Evolutionary conservation across 2,113 vertebrate genomes (phyloP).

Genomic region (Leuciscus idus): DNA sequence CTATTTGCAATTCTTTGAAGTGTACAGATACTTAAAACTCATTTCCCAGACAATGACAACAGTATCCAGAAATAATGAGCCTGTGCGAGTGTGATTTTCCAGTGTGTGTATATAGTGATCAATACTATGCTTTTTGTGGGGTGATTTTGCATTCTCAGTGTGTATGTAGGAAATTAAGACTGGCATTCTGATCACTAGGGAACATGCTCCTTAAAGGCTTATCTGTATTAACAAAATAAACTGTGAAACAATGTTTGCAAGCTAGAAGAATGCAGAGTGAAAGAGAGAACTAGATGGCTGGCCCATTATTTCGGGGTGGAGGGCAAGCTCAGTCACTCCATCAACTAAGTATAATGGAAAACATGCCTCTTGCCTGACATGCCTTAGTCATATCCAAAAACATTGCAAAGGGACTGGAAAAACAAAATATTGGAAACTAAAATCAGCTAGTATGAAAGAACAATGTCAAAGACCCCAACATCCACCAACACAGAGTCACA

Average conservation of each 20-base stretch:
- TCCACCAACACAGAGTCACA: conserved; percentile 15
- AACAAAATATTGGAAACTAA: neutral
- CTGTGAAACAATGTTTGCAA: neutral
- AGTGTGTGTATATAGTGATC: conserved; percentile 4
- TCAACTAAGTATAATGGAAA: conserved; percentile 25
- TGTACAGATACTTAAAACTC: conserved; percentile 5
- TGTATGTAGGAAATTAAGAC: neutral
- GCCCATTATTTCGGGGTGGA: conserved; percentile 5
- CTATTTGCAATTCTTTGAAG: conserved; percentile 26
- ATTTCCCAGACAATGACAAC: conserved; percentile 27
- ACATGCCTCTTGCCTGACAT: conserved; percentile 33
- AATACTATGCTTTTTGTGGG: neutral
- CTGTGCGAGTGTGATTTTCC: neutral
- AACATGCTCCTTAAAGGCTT: conserved; percentile 27
- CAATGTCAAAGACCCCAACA: neutral
- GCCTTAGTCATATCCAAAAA: conserved; percentile 29
- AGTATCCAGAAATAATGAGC: conserved; percentile 29
- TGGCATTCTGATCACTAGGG: conserved; percentile 10
- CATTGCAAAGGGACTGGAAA: conserved; percentile 21
- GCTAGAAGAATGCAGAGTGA: neutral
- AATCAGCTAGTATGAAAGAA: neutral
- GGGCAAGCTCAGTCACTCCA: neutral
- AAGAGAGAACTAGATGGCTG: neutral
- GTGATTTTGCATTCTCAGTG: neutral
- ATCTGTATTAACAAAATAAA: conserved; percentile 51